phyloP scores from a whole-genome alignment of 2,113 vertebrate species.

The Sus scrofa region T2T-Sscrofa CM000825.6:44741001-44741500 shows the following conservation, averaged over 20 bases:
- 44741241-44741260: neutral
- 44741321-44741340: neutral
- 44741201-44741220: neutral
- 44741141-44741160: neutral
- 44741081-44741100: neutral
- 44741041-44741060: neutral
- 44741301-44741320: neutral
- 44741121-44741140: neutral
- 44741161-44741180: neutral
- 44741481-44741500: no score
- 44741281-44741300: neutral
- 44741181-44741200: neutral
- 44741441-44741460: no score
- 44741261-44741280: neutral
- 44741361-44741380: neutral
- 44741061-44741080: neutral
- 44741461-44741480: no score
- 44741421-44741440: no score
- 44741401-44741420: neutral
- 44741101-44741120: neutral
- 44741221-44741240: neutral
- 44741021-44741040: neutral
- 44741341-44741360: neutral
- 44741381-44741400: neutral
- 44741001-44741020: neutral